phyloP scores from a whole-genome alignment of 2,797 vertebrate genomes.

The Alfaro cultratus region DNA sequence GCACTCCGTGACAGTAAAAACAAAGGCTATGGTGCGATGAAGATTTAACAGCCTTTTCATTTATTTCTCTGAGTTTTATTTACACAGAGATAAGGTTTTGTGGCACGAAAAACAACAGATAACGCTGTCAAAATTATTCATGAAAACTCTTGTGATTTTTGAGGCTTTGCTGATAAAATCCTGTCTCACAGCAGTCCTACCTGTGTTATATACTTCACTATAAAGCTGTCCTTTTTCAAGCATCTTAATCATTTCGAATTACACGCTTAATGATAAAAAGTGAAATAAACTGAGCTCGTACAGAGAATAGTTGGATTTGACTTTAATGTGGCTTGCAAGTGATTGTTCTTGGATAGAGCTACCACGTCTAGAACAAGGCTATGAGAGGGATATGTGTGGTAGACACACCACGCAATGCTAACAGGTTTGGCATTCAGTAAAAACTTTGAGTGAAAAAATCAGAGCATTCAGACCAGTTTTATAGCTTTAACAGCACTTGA shows the following conservation, averaged over 20 bases:
- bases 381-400: too few relatives aligned
- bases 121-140: constrained; percentile 15
- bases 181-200: neutral
- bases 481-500: neutral
- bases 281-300: neutral
- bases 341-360: neutral
- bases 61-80: constrained; percentile 6
- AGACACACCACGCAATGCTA: neutral
- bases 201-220: constrained; percentile 19
- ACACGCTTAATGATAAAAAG: neutral
- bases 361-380: neutral
- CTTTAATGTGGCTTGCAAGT: neutral
- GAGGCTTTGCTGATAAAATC: neutral
- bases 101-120: constrained; percentile 23
- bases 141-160: neutral
- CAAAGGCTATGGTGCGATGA: constrained; percentile 6
- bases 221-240: constrained; percentile 8
- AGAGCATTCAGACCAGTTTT: neutral
- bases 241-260: neutral
- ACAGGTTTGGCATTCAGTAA: neutral
- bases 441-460: neutral
- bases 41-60: constrained; percentile 2
- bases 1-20: neutral
- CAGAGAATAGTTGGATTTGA: neutral
- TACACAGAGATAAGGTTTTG: constrained; percentile 11